These are phyloP conservation scores for Nothocercus julius DNA, from an alignment of 2,113 vertebrate genomes.

Conservation along the genomic window DNA sequence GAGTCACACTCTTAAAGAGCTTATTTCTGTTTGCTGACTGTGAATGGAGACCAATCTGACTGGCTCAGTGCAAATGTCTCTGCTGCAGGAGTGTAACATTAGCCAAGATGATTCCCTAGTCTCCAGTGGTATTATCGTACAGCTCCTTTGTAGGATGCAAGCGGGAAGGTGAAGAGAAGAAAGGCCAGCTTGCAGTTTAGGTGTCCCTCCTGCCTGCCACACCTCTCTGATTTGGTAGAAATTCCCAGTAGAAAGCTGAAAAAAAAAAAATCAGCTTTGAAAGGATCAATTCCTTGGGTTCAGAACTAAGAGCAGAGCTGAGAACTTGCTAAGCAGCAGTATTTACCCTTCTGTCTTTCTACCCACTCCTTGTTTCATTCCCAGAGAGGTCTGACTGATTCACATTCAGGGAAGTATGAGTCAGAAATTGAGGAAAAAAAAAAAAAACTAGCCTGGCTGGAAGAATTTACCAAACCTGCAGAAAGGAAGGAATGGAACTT, in stretches of 20 bases:
- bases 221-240: not conserved
- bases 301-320: not conserved
- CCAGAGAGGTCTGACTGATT: not conserved
- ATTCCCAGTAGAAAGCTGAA: not conserved
- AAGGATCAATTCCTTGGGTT: not conserved
- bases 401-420: not conserved
- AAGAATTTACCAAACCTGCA: not conserved
- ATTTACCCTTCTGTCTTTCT: not conserved
- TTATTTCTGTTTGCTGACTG: not conserved
- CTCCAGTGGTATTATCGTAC: not conserved
- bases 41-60: not conserved
- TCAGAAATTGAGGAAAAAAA: not conserved
- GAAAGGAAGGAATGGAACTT: not conserved
- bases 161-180: not conserved
- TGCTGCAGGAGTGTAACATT: not conserved
- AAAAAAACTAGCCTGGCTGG: not conserved
- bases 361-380: not conserved
- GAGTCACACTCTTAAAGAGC: not conserved
- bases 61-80: not conserved
- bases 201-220: not conserved
- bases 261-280: not conserved
- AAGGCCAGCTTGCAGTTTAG: not conserved
- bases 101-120: not conserved
- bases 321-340: not conserved
- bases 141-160: not conserved